Percentiles rank a stretch among this genome's conserved stretches.
phyloP scores from a whole-genome alignment of 2,797 vertebrate species.

The Pseudopleuronectes americanus region DNA sequence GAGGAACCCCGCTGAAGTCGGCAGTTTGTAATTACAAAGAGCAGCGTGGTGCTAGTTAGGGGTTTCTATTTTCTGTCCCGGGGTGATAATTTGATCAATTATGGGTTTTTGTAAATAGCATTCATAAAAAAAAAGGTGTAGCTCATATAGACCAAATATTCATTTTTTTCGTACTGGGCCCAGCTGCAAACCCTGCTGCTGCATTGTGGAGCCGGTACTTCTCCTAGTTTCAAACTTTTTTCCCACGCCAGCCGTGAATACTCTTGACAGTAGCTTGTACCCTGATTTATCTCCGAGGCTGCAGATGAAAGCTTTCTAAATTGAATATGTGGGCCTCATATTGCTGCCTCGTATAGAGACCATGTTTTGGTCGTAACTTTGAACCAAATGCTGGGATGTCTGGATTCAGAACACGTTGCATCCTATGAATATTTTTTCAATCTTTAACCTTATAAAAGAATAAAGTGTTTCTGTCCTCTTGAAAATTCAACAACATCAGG shows the following conservation, averaged over 20 bases:
- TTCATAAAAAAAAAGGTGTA: slow-evolving; percentile 31
- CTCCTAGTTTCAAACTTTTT: slow-evolving; percentile 6
- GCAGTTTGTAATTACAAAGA: slow-evolving; percentile 62
- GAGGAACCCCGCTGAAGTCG: slow-evolving; percentile 41
- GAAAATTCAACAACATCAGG: background rate
- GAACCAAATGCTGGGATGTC: slow-evolving; percentile 14
- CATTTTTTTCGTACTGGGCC: slow-evolving; percentile 8
- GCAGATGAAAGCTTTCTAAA: slow-evolving; percentile 54
- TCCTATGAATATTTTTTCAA: background rate
- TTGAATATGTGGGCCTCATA: slow-evolving; percentile 29
- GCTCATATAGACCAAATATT: slow-evolving; percentile 18
- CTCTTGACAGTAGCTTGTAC: slow-evolving; percentile 31
- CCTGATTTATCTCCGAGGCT: slow-evolving; percentile 30
- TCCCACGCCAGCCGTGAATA: slow-evolving; percentile 20
- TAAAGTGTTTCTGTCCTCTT: background rate
- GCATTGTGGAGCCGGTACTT: slow-evolving; percentile 5
- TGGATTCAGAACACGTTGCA: slow-evolving; percentile 2
- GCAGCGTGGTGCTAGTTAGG: slow-evolving; percentile 42
- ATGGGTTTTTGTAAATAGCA: slow-evolving; percentile 56
- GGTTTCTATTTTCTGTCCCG: slow-evolving; percentile 57
- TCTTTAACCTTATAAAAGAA: slow-evolving; percentile 1
- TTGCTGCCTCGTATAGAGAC: slow-evolving; percentile 29
- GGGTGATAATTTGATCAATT: slow-evolving; percentile 60
- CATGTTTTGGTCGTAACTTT: slow-evolving; percentile 21
- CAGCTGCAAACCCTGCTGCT: no score